Conservation (phyloP, 2,797 vertebrate genomes). For the Arnoldichthys spilopterus region DNA sequence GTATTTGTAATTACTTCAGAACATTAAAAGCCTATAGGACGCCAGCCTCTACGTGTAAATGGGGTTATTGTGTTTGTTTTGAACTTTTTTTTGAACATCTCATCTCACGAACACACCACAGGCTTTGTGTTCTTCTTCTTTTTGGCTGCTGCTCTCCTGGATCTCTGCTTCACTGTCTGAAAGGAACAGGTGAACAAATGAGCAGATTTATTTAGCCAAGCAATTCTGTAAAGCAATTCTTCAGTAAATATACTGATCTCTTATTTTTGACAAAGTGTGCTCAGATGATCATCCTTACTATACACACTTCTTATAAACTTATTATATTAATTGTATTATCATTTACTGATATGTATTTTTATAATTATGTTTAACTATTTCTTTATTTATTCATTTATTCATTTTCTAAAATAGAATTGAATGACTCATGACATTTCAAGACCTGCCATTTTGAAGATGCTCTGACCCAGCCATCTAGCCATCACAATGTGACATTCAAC, state of each 20-base stretch:
- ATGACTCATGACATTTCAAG: too few relatives aligned
- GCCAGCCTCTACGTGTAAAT: constrained; percentile 1
- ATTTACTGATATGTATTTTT: too few relatives aligned
- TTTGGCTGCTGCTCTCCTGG: constrained; percentile 37
- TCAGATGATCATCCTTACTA: too few relatives aligned
- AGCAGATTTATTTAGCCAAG: neutral
- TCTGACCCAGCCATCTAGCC: too few relatives aligned
- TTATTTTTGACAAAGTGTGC: neutral
- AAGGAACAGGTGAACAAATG: constrained; percentile 15
- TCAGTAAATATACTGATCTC: neutral
- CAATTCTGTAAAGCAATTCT: neutral
- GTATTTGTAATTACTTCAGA: neutral
- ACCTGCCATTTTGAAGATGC: too few relatives aligned
- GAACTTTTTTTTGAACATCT: neutral
- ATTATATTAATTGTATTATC: too few relatives aligned
- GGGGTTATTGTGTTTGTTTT: neutral
- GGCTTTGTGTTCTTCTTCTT: constrained; percentile 48
- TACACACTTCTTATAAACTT: too few relatives aligned
- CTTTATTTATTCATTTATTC: too few relatives aligned
- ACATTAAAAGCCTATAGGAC: neutral
- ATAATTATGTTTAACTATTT: too few relatives aligned
- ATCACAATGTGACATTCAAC: too few relatives aligned
- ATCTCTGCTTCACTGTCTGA: constrained; percentile 37
- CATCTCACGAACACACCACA: constrained; percentile 32
- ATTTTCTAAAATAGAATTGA: too few relatives aligned